Evolutionary conservation across 2,797 vertebrate genomes (phyloP).

Genomic region (Cryptoprocta ferox): DNA sequence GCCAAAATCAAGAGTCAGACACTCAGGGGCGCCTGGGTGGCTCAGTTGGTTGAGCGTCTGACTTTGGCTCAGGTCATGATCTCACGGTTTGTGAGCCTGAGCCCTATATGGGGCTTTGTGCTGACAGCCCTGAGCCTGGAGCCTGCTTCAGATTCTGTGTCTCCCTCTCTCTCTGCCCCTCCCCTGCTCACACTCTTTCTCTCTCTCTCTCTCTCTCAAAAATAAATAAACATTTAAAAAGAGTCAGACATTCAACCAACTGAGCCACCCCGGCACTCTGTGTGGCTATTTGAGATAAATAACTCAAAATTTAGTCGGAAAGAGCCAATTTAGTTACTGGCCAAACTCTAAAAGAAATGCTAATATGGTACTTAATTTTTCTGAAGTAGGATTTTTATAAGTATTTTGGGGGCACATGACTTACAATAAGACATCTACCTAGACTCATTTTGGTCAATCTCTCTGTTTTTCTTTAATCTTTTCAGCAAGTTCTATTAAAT

Average conservation of each 20-base stretch:
- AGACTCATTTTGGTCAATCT: neutral
- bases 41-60: no score
- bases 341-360: neutral
- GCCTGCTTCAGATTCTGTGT: no score
- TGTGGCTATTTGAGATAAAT: neutral
- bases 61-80: no score
- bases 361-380: neutral
- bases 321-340: neutral
- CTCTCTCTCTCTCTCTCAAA: no score
- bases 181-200: no score
- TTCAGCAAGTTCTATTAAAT: slow-evolving; percentile 8
- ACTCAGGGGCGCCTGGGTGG: no score
- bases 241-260: neutral
- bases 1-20: neutral
- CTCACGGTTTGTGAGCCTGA: no score
- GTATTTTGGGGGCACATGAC: neutral
- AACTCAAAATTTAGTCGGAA: slow-evolving; percentile 7
- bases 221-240: no score
- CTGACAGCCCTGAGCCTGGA: no score
- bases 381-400: neutral
- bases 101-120: no score
- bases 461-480: neutral
- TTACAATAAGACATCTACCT: neutral
- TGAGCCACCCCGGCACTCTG: neutral
- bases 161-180: no score